These are phyloP conservation scores for Corythornis madagascariensis DNA, from an alignment of 2,113 vertebrate species.

Conservation along the genomic window DNA sequence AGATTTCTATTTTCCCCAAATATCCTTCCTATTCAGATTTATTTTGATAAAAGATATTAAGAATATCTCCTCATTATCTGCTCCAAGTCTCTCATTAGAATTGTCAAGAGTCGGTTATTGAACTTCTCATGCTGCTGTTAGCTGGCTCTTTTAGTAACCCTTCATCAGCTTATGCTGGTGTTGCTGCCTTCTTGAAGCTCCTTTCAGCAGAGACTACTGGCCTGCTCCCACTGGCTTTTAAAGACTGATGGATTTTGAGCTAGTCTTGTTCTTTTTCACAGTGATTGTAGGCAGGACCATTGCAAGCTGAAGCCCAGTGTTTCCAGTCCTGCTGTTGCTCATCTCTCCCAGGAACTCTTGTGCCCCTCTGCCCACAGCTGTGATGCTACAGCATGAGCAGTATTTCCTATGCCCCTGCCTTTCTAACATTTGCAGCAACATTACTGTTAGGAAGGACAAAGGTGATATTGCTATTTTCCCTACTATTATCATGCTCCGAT, in stretches of 20 bases:
- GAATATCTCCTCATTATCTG: not conserved
- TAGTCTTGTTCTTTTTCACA: not conserved
- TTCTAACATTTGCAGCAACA: not conserved
- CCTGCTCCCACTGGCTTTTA: not conserved
- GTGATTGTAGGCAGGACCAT: not conserved
- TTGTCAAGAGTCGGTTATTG: not conserved
- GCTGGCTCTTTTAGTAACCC: not conserved
- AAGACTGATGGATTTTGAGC: not conserved
- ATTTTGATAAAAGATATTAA: not conserved
- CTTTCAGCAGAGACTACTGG: not conserved
- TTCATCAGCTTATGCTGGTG: not conserved
- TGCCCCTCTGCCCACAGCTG: not conserved
- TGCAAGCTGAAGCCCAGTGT: not conserved
- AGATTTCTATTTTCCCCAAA: not conserved
- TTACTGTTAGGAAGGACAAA: not conserved
- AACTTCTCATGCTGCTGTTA: not conserved
- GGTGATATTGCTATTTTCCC: not conserved
- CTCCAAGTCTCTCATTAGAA: not conserved
- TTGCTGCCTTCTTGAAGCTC: not conserved
- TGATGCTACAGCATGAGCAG: accelerated
- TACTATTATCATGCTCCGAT: not conserved
- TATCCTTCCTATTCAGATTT: not conserved
- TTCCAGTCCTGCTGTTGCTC: not conserved
- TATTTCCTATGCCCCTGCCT: not conserved
- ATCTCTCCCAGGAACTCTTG: not conserved